Conservation (phyloP, 2,888 invertebrate species). For the Tyria jacobaeae region DNA sequence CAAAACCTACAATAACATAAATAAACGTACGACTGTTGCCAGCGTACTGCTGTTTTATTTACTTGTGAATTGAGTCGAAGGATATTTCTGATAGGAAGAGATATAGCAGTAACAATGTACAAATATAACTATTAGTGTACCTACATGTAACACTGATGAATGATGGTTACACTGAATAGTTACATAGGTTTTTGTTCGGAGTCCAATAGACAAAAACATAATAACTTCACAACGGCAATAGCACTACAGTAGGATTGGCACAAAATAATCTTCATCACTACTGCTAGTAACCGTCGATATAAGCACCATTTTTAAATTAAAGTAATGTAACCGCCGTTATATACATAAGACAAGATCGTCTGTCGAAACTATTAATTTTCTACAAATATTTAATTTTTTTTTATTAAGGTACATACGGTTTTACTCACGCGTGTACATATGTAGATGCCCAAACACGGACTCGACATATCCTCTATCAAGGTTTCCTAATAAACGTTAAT, state of each 20-base stretch:
- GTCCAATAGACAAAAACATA: neutral
- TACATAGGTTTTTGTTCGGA: neutral
- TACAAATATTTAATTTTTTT: neutral
- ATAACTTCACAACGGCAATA: neutral
- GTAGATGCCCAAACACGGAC: too few relatives aligned
- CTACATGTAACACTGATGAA: neutral
- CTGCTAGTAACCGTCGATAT: neutral
- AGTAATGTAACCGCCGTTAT: neutral
- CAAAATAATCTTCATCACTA: too few relatives aligned
- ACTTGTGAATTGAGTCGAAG: neutral
- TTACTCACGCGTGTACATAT: too few relatives aligned
- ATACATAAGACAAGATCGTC: neutral
- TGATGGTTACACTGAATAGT: too few relatives aligned
- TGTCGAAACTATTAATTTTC: neutral
- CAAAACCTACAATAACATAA: neutral
- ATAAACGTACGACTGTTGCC: neutral
- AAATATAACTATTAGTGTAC: neutral
- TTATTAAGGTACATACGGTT: neutral
- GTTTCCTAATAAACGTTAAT: too few relatives aligned
- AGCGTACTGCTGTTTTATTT: too few relatives aligned
- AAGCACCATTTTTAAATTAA: constrained; percentile 1
- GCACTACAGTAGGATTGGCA: neutral
- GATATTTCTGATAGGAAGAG: neutral
- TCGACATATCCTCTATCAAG: too few relatives aligned
- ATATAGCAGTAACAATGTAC: neutral